phyloP scores from a whole-genome alignment of 92 coral and sea anemone genomes.

The Phenganax subtilis region DNA sequence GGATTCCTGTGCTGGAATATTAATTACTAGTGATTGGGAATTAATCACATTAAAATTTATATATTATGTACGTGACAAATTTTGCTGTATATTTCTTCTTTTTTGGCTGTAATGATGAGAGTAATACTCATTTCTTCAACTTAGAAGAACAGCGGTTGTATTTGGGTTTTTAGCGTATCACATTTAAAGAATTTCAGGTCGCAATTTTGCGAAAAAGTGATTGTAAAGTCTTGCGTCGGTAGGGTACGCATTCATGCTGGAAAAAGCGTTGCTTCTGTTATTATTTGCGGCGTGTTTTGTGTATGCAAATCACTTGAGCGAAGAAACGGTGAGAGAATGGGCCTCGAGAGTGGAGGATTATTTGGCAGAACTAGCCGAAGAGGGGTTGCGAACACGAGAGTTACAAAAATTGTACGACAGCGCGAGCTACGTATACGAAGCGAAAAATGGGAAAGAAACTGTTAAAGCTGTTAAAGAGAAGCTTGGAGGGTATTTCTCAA shows the following conservation, averaged over 20 bases:
- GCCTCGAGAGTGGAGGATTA: conserved; percentile 73
- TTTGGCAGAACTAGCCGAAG: conserved; percentile 73
- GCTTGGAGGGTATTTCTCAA: conserved; percentile 88
- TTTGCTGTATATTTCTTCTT: neutral
- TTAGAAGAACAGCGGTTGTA: neutral
- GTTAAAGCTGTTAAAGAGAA: conserved; percentile 74
- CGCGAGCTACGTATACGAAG: conserved; percentile 80
- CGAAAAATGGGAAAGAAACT: conserved; percentile 74
- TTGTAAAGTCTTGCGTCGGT: neutral
- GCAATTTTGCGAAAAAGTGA: neutral
- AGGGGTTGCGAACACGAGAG: conserved; percentile 77
- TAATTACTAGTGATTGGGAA: neutral
- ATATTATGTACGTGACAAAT: neutral
- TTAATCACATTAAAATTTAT: neutral
- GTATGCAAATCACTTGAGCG: conserved; percentile 4
- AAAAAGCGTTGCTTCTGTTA: neutral
- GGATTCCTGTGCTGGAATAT: conserved; percentile 1
- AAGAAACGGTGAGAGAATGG: conserved; percentile 66
- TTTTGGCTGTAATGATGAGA: neutral
- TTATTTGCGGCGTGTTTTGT: conserved; percentile 4
- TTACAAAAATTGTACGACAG: conserved; percentile 81
- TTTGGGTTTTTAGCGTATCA: neutral
- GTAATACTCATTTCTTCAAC: neutral
- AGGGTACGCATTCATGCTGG: conserved; percentile 4
- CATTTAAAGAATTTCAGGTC: neutral